Conservation (phyloP, 2,888 invertebrate species). For the Mythimna vitellina region DNA sequence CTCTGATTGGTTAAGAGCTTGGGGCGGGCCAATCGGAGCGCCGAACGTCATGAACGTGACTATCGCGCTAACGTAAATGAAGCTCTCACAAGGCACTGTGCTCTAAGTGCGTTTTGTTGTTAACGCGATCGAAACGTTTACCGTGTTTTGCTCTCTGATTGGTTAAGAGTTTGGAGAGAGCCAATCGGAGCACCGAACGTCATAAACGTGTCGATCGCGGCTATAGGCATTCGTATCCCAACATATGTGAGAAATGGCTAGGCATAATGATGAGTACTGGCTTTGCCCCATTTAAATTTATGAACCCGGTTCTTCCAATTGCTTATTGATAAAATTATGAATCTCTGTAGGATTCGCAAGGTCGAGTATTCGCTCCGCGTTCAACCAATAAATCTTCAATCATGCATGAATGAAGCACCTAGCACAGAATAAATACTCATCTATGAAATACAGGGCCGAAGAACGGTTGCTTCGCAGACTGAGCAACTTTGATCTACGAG, state of each 20-base stretch:
- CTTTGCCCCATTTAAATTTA: background rate
- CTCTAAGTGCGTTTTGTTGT: too few species aligned
- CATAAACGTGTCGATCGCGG: too few species aligned
- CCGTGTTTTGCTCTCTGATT: too few species aligned
- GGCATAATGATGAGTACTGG: background rate
- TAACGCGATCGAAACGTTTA: too few species aligned
- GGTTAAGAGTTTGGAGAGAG: too few species aligned
- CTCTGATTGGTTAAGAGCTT: too few species aligned
- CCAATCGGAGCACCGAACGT: too few species aligned
- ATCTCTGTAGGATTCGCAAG: background rate
- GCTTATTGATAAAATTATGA: slow-evolving; percentile 1
- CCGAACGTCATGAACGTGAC: too few species aligned
- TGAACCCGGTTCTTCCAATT: background rate
- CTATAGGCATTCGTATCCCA: background rate
- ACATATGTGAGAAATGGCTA: background rate
- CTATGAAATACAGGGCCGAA: slow-evolving; percentile 1
- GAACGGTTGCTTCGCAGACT: background rate
- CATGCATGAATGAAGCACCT: slow-evolving; percentile 27
- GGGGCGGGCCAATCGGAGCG: too few species aligned
- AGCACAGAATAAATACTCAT: slow-evolving; percentile 6
- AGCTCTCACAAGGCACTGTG: too few species aligned
- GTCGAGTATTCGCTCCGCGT: background rate
- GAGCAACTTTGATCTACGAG: slow-evolving; percentile 1
- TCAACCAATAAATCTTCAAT: slow-evolving; percentile 3
- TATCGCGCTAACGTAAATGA: too few species aligned